Base-by-base conservation (phyloP, 92 coral and sea anemone species). In the Phenganax marumi region DNA sequence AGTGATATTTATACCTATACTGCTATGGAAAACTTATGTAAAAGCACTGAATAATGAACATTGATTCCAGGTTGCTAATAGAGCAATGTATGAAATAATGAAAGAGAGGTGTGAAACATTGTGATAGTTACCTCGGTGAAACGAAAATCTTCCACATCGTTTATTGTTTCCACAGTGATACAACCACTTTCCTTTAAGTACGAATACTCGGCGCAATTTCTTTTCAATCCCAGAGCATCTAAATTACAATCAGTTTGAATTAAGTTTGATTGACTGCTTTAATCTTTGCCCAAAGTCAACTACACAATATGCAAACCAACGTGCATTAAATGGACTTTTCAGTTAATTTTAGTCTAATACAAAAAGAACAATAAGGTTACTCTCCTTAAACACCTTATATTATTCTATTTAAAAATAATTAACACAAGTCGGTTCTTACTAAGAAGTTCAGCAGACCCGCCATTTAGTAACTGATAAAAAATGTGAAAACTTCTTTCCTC, bases 401-500 rank as follows among this genome's bases (percentile, higher is more conserved):
- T 33, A 33, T 33, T 2, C 43, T 33, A 33, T 5, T 33, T 33
- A 33, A 33, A 33, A 33, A 33, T 33, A 33, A 33, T 33, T 33
- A 0, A 33, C 3, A 33, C 3, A 33, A 33, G 43, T 33, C 12
- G 6, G 5, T 57, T 82, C 89, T 74, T 90, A 92, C 98, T 88
- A 60, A 96, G 91, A 58, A 96, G 85, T 2, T 89, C 88, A 52
- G 87, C 96, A 33, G 92, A 89, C 81, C 89, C 98, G 50, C 98
- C 98, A 81, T 91, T 83, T 17, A 96, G 85, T 70, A 96, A 84
- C 78, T 96, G 98, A 84, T 96, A 96, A 81, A 96, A 95, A 69
- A 96, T 92, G 82, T 96, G 98, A 81, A 96, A 96, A 72, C 93
- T 93, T 84, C 98, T 92, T 84, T 96, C 98, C 22, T 97, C 97